Base-by-base conservation (phyloP, 2,113 vertebrate species). In the Galemys pyrenaicus region DNA sequence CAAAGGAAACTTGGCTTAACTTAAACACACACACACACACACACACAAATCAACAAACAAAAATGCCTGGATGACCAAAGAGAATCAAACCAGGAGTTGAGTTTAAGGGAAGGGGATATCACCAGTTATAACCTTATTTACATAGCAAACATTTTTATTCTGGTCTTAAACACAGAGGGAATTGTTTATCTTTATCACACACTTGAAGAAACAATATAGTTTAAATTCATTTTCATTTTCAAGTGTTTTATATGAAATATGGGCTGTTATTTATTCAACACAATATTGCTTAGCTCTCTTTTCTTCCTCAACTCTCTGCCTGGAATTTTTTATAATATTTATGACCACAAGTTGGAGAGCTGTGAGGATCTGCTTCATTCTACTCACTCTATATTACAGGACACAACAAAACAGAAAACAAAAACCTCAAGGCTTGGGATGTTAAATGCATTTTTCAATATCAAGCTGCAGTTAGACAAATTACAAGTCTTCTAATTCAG, bases 201-300 rank as follows among this genome's bases (percentile, higher is more conserved):
- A 32, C 5, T 87, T 87, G 28, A 93, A 44, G 22, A 54, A 88
- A 37, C 67, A 26, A 6, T 51, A 13, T 32, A n/a, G 70, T n/a
- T 49, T 79, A 19, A 0, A 24, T 83, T 79, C 20, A 30, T 37
- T 74, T 82, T 83, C 1, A 51, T 82, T 93, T 79, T 84, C 68
- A 81, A 67, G 41, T 85, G 16, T 32, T 84, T 93, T 64, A 73
- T 56, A 78, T 91, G 24, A 84, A 75, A 89, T 65, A n/a, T 28
- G 13, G 7, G 2, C 4, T 62, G 13, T 9, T 93, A 3, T 49
- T 22, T 64, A 24, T 37, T 77, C 20, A 71, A 32, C 5, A 16
- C 0, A 15, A 4, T 54, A 68, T 73, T 68, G 6, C 13, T 84
- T 32, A 60, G 12, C 5, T 79, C 3, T 94, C 22, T 84, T 89